phyloP scores from a whole-genome alignment of 1,140 invertebrate species.

The Caenorhabditis tropicalis region DNA sequence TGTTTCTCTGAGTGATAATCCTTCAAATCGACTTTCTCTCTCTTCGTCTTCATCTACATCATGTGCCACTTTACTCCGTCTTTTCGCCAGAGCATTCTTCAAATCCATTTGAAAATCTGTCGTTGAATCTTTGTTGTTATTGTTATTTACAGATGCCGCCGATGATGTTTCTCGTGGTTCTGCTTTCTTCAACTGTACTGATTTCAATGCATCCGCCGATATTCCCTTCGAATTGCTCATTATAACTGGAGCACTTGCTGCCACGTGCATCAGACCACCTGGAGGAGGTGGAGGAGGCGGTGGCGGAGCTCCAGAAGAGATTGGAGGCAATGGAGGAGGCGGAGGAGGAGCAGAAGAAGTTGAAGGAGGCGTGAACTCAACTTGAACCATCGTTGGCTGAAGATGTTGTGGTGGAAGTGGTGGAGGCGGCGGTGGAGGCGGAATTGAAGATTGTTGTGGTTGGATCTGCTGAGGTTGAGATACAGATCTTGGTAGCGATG shows the following conservation, averaged over 20 bases:
- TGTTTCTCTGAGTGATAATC: conserved; percentile 48
- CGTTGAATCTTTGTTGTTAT: conserved; percentile 29
- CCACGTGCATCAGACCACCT: conserved; percentile 23
- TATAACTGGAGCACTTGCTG: conserved; percentile 35
- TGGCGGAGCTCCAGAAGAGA: conserved; percentile 40
- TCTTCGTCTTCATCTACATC: conserved; percentile 66
- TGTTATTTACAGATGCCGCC: conserved; percentile 31
- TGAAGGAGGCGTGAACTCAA: conserved; percentile 37
- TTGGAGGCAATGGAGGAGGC: conserved; percentile 44
- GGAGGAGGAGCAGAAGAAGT: conserved; percentile 40
- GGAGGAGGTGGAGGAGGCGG: conserved; percentile 53
- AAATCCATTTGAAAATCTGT: conserved; percentile 69
- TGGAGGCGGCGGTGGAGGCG: conserved; percentile 64
- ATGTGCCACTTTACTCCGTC: conserved; percentile 64
- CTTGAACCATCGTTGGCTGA: conserved; percentile 9
- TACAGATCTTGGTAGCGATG: conserved; percentile 7
- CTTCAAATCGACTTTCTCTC: conserved; percentile 44
- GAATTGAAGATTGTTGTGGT: conserved; percentile 44
- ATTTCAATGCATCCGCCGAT: conserved; percentile 62
- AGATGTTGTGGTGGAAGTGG: conserved; percentile 51
- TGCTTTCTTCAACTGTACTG: conserved; percentile 64
- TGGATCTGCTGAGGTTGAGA: conserved; percentile 37
- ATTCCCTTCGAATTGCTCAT: conserved; percentile 58
- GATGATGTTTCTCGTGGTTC: conserved; percentile 26
- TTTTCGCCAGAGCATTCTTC: conserved; percentile 68